Base-by-base conservation (phyloP, 2,797 vertebrate species). In the Crocidura indochinensis region DNA sequence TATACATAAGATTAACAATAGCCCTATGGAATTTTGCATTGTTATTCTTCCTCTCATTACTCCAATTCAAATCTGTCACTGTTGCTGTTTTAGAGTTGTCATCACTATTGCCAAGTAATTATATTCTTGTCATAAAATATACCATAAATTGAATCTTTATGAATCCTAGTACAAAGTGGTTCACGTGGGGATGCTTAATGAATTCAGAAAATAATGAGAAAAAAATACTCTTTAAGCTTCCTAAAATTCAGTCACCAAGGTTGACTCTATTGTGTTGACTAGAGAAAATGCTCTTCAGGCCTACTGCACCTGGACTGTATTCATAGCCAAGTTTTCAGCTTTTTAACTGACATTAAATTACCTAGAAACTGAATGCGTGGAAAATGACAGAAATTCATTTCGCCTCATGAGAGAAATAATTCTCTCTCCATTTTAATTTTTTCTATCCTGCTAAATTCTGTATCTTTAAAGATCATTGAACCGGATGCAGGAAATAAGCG, bases 61-160 rank as follows among this genome's bases (percentile, higher is more conserved):
- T 92, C 87, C 80, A 85, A 90, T 89, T 95, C 87, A 93, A 38
- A 86, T 90, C 80, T 84, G 84, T 92, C 92, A 88, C 71, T 87
- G 1, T 92, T 79, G 91, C 90, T 53, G 80, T 93, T 94, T 95
- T 81, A 84, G 80, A 93, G 84, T 84, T 91, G 92, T 90, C 78
- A 46, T 89, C 87, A 91, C 84, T 95, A 85, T 87, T 87, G 78
- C 87, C 56, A 95, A 94, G 82, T 2, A 0, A 67, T 95, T 93
- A 91, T 94, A 91, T 80, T 97, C 95, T 96, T 96, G 91, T 94
- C 90, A 90, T 79, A 89, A 96, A 95, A 87, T 91, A 92, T 93
- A 92, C 92, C 71, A 81, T 88, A 94, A 96, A 88, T 86, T 77
- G 75, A 0, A 86, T 90, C 92, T 85, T 77, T 90, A 73, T 1